Percentiles rank a stretch among this genome's conserved stretches.
Conservation (phyloP, 2,888 invertebrate genomes). For the Diachrysia chrysitis region DNA sequence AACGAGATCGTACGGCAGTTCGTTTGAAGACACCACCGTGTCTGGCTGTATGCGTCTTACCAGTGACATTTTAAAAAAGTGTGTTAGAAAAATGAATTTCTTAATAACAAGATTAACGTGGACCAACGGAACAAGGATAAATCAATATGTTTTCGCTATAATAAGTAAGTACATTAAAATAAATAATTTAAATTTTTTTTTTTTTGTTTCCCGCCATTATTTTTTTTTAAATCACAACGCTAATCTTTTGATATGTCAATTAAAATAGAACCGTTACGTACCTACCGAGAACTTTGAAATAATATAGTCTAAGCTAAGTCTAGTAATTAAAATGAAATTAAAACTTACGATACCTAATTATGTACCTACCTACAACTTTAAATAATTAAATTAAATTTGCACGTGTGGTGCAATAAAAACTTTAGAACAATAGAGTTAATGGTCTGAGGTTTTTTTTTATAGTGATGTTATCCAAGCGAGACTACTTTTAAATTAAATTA, state of each 20-base stretch:
- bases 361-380: background rate
- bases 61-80: constrained; percentile 46
- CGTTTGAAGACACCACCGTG: constrained; percentile 68
- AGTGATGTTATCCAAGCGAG: background rate
- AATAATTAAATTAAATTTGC: background rate
- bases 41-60: constrained; percentile 61
- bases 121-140: constrained; percentile 81
- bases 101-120: constrained; percentile 79
- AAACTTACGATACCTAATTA: background rate
- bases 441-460: background rate
- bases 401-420: background rate
- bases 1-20: constrained; percentile 62
- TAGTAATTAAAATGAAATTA: background rate
- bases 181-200: constrained; percentile 11
- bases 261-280: background rate
- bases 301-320: too few species aligned
- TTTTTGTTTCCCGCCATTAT: background rate
- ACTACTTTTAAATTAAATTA: background rate
- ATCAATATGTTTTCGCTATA: constrained; percentile 83
- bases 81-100: constrained; percentile 77
- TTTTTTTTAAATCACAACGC: constrained; percentile 16
- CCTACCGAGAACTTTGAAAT: background rate
- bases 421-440: constrained; percentile 7
- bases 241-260: background rate
- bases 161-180: constrained; percentile 75